Conservation (phyloP, 2,888 invertebrate species). For the Macrosoma leucophasiata region DNA sequence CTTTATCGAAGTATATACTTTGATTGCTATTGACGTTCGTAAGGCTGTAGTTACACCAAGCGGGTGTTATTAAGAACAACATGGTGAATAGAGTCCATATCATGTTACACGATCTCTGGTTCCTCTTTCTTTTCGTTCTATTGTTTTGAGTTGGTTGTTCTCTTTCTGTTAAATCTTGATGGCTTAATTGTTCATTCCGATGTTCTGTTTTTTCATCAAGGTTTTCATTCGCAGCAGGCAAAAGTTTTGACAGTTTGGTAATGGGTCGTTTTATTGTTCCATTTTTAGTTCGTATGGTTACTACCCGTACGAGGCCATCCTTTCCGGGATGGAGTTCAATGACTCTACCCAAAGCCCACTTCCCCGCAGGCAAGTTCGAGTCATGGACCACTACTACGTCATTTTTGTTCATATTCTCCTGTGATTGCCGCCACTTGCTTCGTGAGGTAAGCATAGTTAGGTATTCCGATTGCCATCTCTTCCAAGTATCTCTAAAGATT, state of each 20-base stretch:
- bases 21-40: slow-evolving; percentile 5
- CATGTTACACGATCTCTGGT: too few species aligned
- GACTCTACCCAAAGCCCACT: slow-evolving; percentile 5
- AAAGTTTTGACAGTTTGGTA: slow-evolving; percentile 9
- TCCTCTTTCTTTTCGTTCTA: too few species aligned
- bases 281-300: slow-evolving; percentile 3
- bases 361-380: background rate
- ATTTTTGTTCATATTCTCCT: slow-evolving; percentile 7
- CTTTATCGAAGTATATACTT: slow-evolving; percentile 8
- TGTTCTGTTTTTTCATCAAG: too few species aligned
- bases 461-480: slow-evolving; percentile 15
- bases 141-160: too few species aligned
- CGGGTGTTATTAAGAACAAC: too few species aligned
- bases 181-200: too few species aligned
- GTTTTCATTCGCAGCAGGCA: too few species aligned
- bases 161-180: too few species aligned
- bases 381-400: slow-evolving; percentile 11
- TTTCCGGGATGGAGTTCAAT: slow-evolving; percentile 6
- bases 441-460: slow-evolving; percentile 15
- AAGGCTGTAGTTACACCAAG: too few species aligned
- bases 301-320: slow-evolving; percentile 9
- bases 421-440: slow-evolving; percentile 17
- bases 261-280: slow-evolving; percentile 4
- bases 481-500: background rate
- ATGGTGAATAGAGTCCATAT: too few species aligned